Conservation (phyloP, 2,888 invertebrate species). For the Spisula solida region DNA sequence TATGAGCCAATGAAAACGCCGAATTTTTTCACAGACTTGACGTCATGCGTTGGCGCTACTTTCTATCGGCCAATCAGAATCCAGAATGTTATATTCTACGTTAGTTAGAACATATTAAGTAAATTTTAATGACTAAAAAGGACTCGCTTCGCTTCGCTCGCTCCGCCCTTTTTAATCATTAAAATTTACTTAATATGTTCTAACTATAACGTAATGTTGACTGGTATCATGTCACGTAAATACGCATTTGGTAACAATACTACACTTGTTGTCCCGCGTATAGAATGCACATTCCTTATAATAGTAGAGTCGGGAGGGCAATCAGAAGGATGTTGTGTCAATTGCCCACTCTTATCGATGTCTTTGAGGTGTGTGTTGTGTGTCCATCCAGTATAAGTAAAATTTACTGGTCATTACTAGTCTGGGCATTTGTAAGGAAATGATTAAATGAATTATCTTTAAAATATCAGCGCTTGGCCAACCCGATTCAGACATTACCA, state of each 20-base stretch:
- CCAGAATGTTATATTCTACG: no score
- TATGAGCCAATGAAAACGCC: no score
- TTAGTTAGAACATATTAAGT: no score
- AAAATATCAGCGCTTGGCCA: conserved; percentile 45
- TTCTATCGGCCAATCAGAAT: no score
- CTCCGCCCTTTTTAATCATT: no score
- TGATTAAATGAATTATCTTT: conserved; percentile 38
- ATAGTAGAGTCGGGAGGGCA: conserved; percentile 26
- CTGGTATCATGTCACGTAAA: neutral
- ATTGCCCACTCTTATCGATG: no score
- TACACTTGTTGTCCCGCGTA: neutral
- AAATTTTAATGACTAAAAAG: no score
- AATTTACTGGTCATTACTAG: neutral
- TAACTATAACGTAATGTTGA: neutral
- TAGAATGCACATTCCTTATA: conserved; percentile 26
- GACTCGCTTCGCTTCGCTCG: no score
- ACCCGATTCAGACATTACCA: conserved; percentile 40
- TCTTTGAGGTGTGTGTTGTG: conserved; percentile 17
- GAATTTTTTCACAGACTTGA: no score
- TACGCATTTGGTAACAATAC: neutral
- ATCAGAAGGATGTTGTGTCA: no score
- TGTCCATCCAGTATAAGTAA: conserved; percentile 53
- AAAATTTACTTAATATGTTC: no score
- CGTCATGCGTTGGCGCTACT: no score
- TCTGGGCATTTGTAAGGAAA: neutral